These are phyloP conservation scores for Machaerirhynchus nigripectus DNA, from an alignment of 2,113 vertebrate genomes.

Conservation along the genomic window DNA sequence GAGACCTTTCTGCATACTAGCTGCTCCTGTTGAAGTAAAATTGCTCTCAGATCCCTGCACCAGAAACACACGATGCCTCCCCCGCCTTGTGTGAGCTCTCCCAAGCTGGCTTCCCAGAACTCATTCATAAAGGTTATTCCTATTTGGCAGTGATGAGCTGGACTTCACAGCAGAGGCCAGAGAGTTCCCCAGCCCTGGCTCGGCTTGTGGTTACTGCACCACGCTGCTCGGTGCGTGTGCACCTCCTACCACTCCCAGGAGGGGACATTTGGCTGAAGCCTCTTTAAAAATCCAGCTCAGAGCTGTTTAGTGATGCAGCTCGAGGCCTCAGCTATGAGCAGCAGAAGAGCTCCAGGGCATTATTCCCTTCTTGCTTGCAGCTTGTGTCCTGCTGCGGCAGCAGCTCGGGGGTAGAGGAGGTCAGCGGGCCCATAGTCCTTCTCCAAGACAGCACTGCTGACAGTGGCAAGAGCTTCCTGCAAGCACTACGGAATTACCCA, in stretches of 20 bases:
- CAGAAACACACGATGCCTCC: background rate
- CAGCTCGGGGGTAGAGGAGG: background rate
- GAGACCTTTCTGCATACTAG: background rate
- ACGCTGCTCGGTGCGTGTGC: accelerated
- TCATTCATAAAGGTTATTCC: constrained; percentile 2
- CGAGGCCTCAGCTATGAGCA: background rate
- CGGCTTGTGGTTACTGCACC: background rate
- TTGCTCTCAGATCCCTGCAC: background rate
- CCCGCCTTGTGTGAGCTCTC: background rate
- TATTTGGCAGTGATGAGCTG: background rate
- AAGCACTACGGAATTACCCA: background rate
- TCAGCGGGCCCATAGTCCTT: background rate
- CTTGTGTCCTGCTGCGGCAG: background rate
- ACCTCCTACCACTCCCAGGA: background rate
- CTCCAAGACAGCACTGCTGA: background rate
- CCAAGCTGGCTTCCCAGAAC: background rate
- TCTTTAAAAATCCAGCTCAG: background rate
- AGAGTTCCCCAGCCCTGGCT: background rate
- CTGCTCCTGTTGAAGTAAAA: background rate
- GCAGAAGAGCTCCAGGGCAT: background rate
- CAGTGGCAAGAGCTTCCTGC: background rate
- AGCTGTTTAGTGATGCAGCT: background rate
- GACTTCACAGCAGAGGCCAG: background rate
- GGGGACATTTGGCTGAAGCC: background rate
- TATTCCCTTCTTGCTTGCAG: background rate